Conservation (phyloP, 2,797 vertebrate genomes). For the Hippopotamyrus pictus region DNA sequence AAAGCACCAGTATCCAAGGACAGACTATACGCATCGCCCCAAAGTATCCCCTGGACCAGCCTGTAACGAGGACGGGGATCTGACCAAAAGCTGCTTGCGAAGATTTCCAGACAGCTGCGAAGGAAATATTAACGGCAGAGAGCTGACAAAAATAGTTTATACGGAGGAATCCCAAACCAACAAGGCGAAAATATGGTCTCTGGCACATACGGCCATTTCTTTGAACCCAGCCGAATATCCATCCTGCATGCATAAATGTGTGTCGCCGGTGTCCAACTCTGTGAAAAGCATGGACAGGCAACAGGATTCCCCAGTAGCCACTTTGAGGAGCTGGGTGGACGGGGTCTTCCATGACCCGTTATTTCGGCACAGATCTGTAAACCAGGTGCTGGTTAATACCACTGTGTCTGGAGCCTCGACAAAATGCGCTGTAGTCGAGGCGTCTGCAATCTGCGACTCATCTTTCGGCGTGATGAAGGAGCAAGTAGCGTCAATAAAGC, state of each 20-base stretch:
- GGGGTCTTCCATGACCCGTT: slow-evolving; percentile 89
- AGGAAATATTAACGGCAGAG: slow-evolving; percentile 52
- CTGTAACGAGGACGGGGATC: slow-evolving; percentile 62
- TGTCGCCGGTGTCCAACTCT: slow-evolving; percentile 40
- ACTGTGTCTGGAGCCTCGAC: slow-evolving; percentile 72
- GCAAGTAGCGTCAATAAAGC: slow-evolving; percentile 53
- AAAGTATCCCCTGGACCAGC: slow-evolving; percentile 42
- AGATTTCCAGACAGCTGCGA: slow-evolving; percentile 46
- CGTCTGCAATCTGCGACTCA: slow-evolving; percentile 57
- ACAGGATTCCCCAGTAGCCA: slow-evolving; percentile 85
- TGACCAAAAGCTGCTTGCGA: slow-evolving; percentile 60
- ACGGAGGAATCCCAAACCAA: slow-evolving; percentile 59
- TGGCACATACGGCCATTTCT: slow-evolving; percentile 84
- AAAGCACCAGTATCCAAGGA: slow-evolving; percentile 55
- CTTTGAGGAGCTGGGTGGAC: slow-evolving; percentile 95
- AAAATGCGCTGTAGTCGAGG: slow-evolving; percentile 64
- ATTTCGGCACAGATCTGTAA: slow-evolving; percentile 80
- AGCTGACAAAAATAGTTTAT: slow-evolving; percentile 62
- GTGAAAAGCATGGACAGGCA: slow-evolving; percentile 60
- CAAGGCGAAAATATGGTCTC: slow-evolving; percentile 97
- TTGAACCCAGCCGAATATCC: slow-evolving; percentile 78
- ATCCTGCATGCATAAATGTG: slow-evolving; percentile 81
- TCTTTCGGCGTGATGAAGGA: slow-evolving; percentile 52
- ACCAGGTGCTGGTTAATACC: slow-evolving; percentile 68
- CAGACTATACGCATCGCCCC: slow-evolving; percentile 34